Percentiles rank a stretch among this genome's conserved stretches.
phyloP scores from a whole-genome alignment of 2,888 invertebrate genomes.

The Callimorpha dominula region DNA sequence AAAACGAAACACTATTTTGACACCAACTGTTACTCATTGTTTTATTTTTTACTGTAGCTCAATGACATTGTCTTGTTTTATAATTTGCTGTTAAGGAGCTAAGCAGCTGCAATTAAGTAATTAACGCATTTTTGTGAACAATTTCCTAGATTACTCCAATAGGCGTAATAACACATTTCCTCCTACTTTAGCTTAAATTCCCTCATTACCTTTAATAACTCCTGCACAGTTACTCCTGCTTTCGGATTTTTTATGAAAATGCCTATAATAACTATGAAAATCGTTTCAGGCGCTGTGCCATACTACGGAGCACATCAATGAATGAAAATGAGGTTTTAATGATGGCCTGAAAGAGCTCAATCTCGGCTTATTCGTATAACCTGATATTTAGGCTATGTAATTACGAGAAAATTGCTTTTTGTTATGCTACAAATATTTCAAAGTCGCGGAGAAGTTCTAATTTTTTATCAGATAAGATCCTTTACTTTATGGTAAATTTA shows the following conservation, averaged over 20 bases:
- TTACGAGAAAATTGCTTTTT: conserved; percentile 54
- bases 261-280: conserved; percentile 4
- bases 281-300: conserved; percentile 21
- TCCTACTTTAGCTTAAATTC: background rate
- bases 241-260: background rate
- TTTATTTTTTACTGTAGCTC: no score
- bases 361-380: conserved; percentile 48
- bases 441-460: conserved; percentile 29
- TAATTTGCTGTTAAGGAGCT: no score
- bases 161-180: no score
- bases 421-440: conserved; percentile 27
- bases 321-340: conserved; percentile 66
- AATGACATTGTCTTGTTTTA: no score
- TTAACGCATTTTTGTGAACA: no score
- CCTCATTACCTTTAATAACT: background rate
- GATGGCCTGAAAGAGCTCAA: conserved; percentile 54
- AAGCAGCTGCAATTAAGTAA: no score
- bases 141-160: no score
- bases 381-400: conserved; percentile 55
- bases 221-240: background rate
- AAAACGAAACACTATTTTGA: no score
- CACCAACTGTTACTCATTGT: no score
- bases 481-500: background rate
- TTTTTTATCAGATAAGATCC: conserved; percentile 30
- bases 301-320: conserved; percentile 45